Evolutionary conservation across 2,797 vertebrate species (phyloP).

Genomic region (Decapterus maruadsi): DNA sequence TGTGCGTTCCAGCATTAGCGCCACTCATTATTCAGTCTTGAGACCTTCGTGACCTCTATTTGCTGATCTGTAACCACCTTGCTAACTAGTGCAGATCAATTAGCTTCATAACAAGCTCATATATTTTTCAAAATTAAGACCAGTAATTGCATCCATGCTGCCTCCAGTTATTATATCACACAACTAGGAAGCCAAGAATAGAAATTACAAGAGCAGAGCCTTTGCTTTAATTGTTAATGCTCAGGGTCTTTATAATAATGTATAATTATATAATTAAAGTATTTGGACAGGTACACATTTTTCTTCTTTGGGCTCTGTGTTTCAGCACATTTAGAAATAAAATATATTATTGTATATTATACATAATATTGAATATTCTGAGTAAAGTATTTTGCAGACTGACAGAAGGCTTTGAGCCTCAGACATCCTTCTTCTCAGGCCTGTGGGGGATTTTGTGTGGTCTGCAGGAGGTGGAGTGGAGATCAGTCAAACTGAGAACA

Average conservation of each 20-base stretch:
- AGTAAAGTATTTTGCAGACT: neutral
- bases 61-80: neutral
- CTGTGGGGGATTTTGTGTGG: neutral
- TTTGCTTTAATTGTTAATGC: neutral
- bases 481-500: neutral
- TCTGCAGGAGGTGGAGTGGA: neutral
- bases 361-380: neutral
- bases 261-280: too few relatives aligned
- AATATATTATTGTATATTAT: too few relatives aligned
- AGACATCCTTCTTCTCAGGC: neutral
- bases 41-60: neutral
- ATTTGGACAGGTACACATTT: too few relatives aligned
- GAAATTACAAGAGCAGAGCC: neutral
- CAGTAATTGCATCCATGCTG: neutral
- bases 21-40: constrained; percentile 13
- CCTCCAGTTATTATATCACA: neutral
- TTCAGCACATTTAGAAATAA: too few relatives aligned
- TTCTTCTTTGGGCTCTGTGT: too few relatives aligned
- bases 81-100: constrained; percentile 6
- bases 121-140: constrained; percentile 16
- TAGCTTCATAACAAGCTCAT: neutral
- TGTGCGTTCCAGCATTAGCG: neutral
- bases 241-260: too few relatives aligned
- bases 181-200: neutral
- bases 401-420: neutral